Conservation (phyloP, 37 sponge, comb jelly and placozoan genomes). For the Mnemiopsis leidyi region DNA sequence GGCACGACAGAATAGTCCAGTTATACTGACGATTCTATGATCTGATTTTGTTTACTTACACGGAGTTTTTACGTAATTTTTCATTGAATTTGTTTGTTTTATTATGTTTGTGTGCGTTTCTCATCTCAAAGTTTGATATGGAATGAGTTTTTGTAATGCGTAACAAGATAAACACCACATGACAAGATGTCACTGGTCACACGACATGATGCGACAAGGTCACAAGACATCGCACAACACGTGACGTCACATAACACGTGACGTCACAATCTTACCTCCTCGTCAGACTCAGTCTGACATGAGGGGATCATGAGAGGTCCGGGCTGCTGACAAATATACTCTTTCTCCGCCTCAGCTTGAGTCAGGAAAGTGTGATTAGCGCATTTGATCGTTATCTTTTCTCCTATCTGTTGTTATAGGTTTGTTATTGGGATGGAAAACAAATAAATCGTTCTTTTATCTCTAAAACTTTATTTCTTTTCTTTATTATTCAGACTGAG, state of each 20-base stretch:
- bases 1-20: too few relatives aligned
- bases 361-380: not conserved
- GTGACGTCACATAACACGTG: not conserved
- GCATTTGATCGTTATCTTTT: constrained; percentile 8
- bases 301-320: not conserved
- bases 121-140: too few relatives aligned
- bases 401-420: not conserved
- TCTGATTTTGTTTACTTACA: too few relatives aligned
- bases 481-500: too few relatives aligned
- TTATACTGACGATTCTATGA: too few relatives aligned
- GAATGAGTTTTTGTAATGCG: too few relatives aligned
- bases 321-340: not conserved
- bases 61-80: too few relatives aligned
- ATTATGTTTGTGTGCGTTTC: too few relatives aligned
- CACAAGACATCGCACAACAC: not conserved
- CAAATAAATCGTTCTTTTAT: too few relatives aligned
- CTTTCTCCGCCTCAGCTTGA: not conserved
- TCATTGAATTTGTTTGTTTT: too few relatives aligned
- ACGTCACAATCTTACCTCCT: not conserved
- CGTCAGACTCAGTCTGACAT: not conserved
- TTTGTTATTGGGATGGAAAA: too few relatives aligned
- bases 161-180: not conserved
- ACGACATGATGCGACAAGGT: not conserved
- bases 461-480: too few relatives aligned
- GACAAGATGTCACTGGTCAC: not conserved